Percentiles rank a stretch among this genome's conserved stretches.
These are phyloP conservation scores for Sebastes dallii DNA, from an alignment of 2,797 vertebrate species.

Conservation along the genomic window DNA sequence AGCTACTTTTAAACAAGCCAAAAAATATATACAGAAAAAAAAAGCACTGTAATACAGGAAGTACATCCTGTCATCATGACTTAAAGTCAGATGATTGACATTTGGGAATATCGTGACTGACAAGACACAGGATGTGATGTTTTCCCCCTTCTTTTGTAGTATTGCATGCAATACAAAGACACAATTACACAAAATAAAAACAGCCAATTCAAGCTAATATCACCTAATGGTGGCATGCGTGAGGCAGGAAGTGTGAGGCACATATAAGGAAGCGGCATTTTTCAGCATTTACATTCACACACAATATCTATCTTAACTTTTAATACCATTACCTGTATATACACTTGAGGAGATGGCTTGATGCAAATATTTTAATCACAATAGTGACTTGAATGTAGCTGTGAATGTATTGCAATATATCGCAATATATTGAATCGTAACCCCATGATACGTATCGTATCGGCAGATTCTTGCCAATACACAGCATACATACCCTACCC, in stretches of 20 bases:
- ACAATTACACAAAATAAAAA: neutral
- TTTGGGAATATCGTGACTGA: neutral
- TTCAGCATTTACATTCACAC: neutral
- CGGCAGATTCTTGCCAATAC: too few species aligned
- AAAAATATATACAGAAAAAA: neutral
- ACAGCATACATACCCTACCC: too few species aligned
- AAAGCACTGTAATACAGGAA: slow-evolving; percentile 5
- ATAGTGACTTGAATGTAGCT: neutral
- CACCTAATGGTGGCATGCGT: neutral
- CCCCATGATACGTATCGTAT: too few species aligned
- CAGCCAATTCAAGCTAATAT: neutral
- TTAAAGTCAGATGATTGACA: slow-evolving; percentile 27
- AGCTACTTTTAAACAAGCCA: neutral
- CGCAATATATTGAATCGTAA: too few species aligned
- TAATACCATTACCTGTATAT: neutral
- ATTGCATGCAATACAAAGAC: neutral
- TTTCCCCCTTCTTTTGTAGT: neutral
- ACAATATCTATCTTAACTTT: neutral
- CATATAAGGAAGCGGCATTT: neutral
- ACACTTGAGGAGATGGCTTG: neutral
- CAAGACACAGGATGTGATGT: neutral
- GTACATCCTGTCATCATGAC: slow-evolving; percentile 14
- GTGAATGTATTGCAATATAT: neutral
- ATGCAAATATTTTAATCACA: neutral
- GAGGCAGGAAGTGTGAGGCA: neutral